phyloP scores from a whole-genome alignment of 2,797 vertebrate genomes.

The Sebastes elongatus region DNA sequence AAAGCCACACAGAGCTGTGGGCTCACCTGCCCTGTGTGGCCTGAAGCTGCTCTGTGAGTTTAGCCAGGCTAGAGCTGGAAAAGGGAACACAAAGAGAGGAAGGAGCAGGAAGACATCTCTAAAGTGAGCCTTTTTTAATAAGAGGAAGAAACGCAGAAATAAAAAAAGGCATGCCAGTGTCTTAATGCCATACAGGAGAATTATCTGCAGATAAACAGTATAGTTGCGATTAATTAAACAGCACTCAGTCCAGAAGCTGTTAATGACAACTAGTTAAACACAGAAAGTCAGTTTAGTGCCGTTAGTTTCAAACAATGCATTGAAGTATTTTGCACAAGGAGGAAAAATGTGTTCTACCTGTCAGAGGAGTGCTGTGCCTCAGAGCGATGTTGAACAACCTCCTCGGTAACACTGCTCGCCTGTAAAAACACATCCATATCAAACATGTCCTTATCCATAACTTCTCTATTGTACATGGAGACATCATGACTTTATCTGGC shows the following conservation, averaged over 20 bases:
- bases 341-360: slow-evolving; percentile 64
- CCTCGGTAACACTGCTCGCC: slow-evolving; percentile 66
- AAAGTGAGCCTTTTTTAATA: slow-evolving; percentile 20
- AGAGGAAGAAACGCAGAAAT: neutral
- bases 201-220: neutral
- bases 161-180: slow-evolving; percentile 5
- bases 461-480: neutral
- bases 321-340: neutral
- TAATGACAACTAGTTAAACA: neutral
- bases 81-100: slow-evolving; percentile 17
- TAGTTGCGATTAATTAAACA: neutral
- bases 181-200: neutral
- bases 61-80: slow-evolving; percentile 83
- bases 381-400: slow-evolving; percentile 71
- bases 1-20: slow-evolving; percentile 65
- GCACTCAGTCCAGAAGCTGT: neutral
- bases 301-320: slow-evolving; percentile 22
- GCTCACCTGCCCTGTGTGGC: slow-evolving; percentile 86
- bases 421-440: slow-evolving; percentile 45
- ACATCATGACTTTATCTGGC: neutral
- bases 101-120: slow-evolving; percentile 17
- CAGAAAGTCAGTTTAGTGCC: slow-evolving; percentile 7
- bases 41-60: slow-evolving; percentile 87
- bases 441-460: neutral
- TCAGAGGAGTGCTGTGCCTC: slow-evolving; percentile 78